Base-by-base conservation (phyloP, 1,140 invertebrate genomes). In the Diuraphis noxia region DNA sequence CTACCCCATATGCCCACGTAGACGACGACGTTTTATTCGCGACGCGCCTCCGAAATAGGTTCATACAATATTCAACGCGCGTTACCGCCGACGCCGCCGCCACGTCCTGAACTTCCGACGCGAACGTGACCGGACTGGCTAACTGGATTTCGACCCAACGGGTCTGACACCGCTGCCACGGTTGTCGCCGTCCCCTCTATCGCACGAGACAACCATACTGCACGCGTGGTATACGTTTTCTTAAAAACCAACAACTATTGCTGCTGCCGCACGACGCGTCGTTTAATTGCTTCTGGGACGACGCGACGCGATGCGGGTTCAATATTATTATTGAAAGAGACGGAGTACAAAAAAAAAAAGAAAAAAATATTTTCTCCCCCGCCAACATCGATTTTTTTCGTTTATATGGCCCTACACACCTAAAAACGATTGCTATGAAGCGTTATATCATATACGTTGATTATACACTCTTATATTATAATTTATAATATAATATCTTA, bases 401-500 rank as follows among this genome's bases (percentile, higher is more conserved):
- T 36, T 85, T 46, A 49, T 85, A 85, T 10, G 46, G 38, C 43
- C 34, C 84, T 49, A 49, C 34, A 36, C 34, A 52, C 46, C 1
- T 43, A 7, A 85, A 84, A n/a, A 85, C 41, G 0, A 85, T n/a
- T 21, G 21, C 36, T 52, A 82, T 41, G n/a, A 72, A 30, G 38
- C 77, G 36, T 38, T 7, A 23, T 79, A 79, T 79, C 36, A 19
- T 79, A 79, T 79, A 36, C 77, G 34, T 38, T 79, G 4, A 13
- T 41, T 82, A 82, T 30, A 40, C 34, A 19, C 10, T 41, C 21
- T 41, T 40, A 52, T n/a, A 38, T 30, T 49, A 86, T 86, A 30
- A 38, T 49, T 46, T 46, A 17, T 36, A 86, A 1, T 56, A 36
- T n/a, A 46, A 34, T 52, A 87, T 96, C 97, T 98, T 95, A 98